Base-by-base conservation (phyloP, 2,113 vertebrate species). In the Amblyopsis rosae region DNA sequence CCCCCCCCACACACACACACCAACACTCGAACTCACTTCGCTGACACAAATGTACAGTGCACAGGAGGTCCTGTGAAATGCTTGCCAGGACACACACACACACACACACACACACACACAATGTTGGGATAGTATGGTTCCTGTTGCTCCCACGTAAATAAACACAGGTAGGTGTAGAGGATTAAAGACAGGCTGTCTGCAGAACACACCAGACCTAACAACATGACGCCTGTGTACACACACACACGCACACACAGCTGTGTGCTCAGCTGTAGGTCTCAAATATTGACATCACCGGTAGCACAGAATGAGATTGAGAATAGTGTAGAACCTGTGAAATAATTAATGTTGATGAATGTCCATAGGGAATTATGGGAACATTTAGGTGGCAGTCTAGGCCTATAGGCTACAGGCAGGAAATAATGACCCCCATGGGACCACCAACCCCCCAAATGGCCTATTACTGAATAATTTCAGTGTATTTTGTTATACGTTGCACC, bases 181-280 rank as follows among this genome's bases (percentile, higher is more conserved):
- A 78, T 78, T 75, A 72, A 65, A 82, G 70, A 48, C 69, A 45
- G 58, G 46, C 45, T 15, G 76, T 72, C 47, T 69, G 62, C 72
- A 79, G 57, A 79, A 55, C 63, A 73, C 67, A 73, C 53, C 59
- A 12, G 67, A 26, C 53, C 50, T 41, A 53, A 57, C 56, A 51
- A 61, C 64, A 78, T 12, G 72, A 72, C 8, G 60, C 61, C 67
- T 65, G 66, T 77, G 55, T 56, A 55, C 59, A 62, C 75, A 59
- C 69, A 50, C 26, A 45, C 65, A 65, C 60, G 57, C 73, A 47
- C 64, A 75, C 67, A 64, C 59, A 64, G 13, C 10, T 32, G 66
- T 59, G 73, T 73, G 41, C 67, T 73, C 80, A 81, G 77, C 75
- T 80, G 84, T 69, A 57, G 65, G 57, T 70, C 32, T 6, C 54